Conservation (phyloP, 2,113 vertebrate species). For the Pandion haliaetus region DNA sequence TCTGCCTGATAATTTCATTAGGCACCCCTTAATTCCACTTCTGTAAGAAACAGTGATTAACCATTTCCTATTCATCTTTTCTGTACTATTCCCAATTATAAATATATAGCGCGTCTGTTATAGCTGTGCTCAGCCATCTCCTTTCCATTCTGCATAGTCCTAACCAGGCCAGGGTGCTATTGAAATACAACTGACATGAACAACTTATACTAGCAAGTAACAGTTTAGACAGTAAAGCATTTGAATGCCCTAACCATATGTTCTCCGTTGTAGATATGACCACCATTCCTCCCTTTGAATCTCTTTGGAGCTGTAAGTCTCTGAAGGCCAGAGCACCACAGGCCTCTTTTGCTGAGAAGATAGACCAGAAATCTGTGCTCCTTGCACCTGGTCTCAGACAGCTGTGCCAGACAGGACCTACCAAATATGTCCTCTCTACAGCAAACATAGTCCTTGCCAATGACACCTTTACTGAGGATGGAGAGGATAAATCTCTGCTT, state of each 20-base stretch:
- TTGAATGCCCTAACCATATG: not conserved
- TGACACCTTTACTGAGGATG: not conserved
- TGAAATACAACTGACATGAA: not conserved
- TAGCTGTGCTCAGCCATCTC: not conserved
- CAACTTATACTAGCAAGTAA: not conserved
- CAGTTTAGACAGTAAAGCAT: not conserved
- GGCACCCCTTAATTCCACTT: not conserved
- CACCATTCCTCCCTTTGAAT: conserved; percentile 16
- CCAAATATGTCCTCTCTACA: not conserved
- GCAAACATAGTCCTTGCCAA: not conserved
- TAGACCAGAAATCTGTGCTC: conserved; percentile 19
- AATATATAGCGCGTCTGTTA: not conserved
- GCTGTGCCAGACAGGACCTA: not conserved
- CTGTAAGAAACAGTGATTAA: not conserved
- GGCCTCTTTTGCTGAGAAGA: not conserved
- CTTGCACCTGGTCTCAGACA: conserved; percentile 21
- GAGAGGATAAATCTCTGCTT: not conserved
- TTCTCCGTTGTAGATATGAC: conserved; percentile 4
- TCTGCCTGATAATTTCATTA: not conserved
- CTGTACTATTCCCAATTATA: not conserved
- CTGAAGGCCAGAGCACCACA: not conserved
- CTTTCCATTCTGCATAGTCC: not conserved
- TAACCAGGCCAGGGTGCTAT: not conserved
- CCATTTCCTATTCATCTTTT: not conserved
- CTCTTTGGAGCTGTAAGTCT: conserved; percentile 33